Conservation (phyloP, 53 echinoderm and acorn worm genomes). For the Antedon mediterranea region DNA sequence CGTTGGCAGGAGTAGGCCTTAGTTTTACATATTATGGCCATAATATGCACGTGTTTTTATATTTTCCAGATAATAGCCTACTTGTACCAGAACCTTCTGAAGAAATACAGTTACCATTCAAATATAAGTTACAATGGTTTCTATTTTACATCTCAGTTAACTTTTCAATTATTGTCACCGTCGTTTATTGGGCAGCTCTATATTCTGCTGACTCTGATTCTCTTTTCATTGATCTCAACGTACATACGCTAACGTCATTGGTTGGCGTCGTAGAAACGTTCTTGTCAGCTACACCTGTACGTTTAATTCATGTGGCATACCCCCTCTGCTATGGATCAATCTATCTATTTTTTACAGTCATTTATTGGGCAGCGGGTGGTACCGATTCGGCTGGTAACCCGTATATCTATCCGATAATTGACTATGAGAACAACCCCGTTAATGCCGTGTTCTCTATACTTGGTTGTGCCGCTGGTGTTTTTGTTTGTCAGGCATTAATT, state of each 20-base stretch:
- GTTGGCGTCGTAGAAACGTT: conserved; percentile 27
- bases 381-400: conserved; percentile 13
- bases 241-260: conserved; percentile 20
- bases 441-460: neutral
- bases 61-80: neutral
- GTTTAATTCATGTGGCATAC: conserved; percentile 38
- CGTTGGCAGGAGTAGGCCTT: no score
- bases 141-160: conserved; percentile 27
- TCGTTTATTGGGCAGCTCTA: conserved; percentile 35
- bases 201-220: conserved; percentile 7
- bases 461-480: neutral
- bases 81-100: neutral
- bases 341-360: conserved; percentile 29
- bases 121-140: conserved; percentile 41
- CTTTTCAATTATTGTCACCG: conserved; percentile 30
- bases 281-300: conserved; percentile 33
- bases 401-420: conserved; percentile 23
- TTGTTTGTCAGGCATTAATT: neutral
- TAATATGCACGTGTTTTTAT: no score
- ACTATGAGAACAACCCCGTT: conserved; percentile 29
- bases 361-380: conserved; percentile 38
- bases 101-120: conserved; percentile 5
- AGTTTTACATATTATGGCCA: no score
- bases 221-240: conserved; percentile 13
- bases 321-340: conserved; percentile 17